phyloP scores from a whole-genome alignment of 2,113 vertebrate genomes.

The Phainopepla nitens region DNA sequence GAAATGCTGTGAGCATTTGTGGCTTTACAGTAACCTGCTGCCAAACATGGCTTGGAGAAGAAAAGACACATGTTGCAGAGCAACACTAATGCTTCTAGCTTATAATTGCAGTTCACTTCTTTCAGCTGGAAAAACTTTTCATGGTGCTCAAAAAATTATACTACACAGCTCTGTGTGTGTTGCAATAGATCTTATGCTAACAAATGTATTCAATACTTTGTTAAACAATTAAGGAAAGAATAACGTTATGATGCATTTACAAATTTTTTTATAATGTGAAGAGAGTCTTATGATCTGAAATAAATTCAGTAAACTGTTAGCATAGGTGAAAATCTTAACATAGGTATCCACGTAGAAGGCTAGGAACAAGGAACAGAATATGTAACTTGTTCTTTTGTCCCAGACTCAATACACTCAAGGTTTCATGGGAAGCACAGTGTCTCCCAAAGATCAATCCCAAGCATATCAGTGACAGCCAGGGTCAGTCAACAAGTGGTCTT shows the following conservation, averaged over 20 bases:
- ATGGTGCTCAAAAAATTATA: background rate
- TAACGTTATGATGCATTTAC: background rate
- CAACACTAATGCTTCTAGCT: background rate
- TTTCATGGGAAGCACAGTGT: background rate
- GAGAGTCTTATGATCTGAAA: background rate
- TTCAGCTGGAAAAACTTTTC: background rate
- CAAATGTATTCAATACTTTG: background rate
- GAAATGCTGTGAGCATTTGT: background rate
- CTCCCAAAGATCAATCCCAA: background rate
- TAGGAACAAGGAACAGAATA: background rate
- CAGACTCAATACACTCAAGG: background rate
- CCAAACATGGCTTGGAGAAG: background rate
- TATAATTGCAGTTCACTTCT: background rate
- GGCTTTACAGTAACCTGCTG: background rate
- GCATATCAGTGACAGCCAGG: background rate
- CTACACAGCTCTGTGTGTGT: accelerated
- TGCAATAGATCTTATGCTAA: background rate
- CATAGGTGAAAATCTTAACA: background rate
- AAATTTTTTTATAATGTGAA: background rate
- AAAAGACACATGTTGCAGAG: background rate
- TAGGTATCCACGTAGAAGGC: background rate
- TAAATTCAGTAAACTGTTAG: background rate
- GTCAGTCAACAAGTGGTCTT: background rate
- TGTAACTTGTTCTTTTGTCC: background rate
- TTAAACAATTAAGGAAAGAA: background rate